These are phyloP conservation scores for Conchocele bisecta DNA, from an alignment of 2,888 invertebrate species.

Conservation along the genomic window DNA sequence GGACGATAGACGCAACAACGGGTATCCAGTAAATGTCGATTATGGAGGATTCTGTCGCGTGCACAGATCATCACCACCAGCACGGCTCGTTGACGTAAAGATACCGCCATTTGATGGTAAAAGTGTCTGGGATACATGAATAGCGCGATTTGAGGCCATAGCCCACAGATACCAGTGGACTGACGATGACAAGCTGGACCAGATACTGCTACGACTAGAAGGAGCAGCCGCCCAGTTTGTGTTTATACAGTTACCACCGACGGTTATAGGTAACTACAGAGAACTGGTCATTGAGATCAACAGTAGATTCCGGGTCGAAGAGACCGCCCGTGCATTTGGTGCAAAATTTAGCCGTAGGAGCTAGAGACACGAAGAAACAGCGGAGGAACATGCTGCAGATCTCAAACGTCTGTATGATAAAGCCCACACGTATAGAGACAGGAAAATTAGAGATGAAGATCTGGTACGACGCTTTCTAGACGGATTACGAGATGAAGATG, in stretches of 20 bases:
- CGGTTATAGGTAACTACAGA: conserved; percentile 1
- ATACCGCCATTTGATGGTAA: conserved; percentile 27
- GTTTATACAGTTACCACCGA: conserved; percentile 19
- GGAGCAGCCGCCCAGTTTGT: conserved; percentile 44
- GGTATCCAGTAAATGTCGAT: no score
- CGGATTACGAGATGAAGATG: conserved; percentile 25
- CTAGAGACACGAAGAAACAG: conserved; percentile 19
- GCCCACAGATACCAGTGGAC: conserved; percentile 12
- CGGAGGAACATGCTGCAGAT: conserved; percentile 44
- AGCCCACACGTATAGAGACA: conserved; percentile 33
- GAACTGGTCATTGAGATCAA: conserved; percentile 26
- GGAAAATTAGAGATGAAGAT: conserved; percentile 33
- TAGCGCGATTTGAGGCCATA: conserved; percentile 30
- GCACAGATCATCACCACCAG: no score
- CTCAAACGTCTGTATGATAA: conserved; percentile 44
- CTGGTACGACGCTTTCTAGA: no score
- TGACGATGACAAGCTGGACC: conserved; percentile 22
- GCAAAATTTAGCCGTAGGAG: conserved; percentile 29
- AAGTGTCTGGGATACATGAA: conserved; percentile 36
- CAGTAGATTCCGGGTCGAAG: conserved; percentile 33
- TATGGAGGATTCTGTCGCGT: no score
- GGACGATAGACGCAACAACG: no score
- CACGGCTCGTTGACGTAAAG: no score
- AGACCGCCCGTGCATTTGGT: conserved; percentile 31
- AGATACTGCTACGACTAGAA: conserved; percentile 38